Conservation (phyloP, 2,888 invertebrate species). For the Acholoe squamosa region DNA sequence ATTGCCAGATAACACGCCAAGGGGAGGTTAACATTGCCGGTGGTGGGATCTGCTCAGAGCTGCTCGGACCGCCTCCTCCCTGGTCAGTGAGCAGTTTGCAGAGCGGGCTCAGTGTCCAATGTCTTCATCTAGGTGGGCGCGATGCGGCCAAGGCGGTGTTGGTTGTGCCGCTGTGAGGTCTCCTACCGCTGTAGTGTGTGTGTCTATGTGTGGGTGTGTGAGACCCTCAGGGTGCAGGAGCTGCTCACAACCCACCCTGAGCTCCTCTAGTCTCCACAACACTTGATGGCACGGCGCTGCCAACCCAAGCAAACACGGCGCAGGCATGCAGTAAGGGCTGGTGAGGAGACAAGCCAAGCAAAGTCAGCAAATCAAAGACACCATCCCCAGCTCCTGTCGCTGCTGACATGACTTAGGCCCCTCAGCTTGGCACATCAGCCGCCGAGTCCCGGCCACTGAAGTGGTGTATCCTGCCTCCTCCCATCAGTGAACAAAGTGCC, state of each 20-base stretch:
- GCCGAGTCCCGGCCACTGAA: background rate
- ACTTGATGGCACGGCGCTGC: slow-evolving; percentile 23
- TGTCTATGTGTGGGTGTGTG: background rate
- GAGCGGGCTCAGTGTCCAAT: background rate
- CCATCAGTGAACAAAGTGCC: slow-evolving; percentile 32
- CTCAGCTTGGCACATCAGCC: background rate
- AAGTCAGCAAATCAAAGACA: background rate
- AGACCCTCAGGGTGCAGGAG: background rate
- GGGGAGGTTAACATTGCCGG: background rate
- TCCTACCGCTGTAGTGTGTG: background rate
- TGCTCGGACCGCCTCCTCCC: too few relatives aligned
- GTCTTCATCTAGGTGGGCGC: background rate
- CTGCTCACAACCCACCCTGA: background rate
- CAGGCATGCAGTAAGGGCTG: background rate
- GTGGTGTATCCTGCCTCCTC: slow-evolving; percentile 12
- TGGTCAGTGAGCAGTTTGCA: background rate
- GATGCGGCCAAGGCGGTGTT: background rate
- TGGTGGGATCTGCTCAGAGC: background rate
- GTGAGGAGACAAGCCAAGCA: background rate
- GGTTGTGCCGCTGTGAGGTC: background rate
- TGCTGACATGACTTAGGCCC: background rate
- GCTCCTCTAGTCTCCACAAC: background rate
- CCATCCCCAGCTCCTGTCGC: background rate
- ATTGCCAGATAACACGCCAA: slow-evolving; percentile 28
- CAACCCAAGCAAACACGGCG: background rate